Evolutionary conservation across 2,888 invertebrate genomes (phyloP).

Genomic region (Entomobrya multifasciata): DNA sequence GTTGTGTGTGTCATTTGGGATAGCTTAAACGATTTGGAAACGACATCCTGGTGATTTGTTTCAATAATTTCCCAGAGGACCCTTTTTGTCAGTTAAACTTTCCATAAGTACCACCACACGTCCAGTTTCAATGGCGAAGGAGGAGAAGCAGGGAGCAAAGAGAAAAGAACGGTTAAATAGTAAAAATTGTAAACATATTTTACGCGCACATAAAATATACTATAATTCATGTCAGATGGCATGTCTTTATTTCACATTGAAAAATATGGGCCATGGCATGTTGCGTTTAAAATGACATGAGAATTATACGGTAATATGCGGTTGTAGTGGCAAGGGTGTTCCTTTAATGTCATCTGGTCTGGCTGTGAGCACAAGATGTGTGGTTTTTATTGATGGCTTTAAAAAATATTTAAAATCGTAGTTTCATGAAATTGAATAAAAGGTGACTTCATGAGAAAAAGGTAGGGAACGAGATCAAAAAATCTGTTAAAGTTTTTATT

Average conservation of each 20-base stretch:
- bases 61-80: constrained; percentile 58
- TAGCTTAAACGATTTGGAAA: constrained; percentile 45
- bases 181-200: constrained; percentile 47
- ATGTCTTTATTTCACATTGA: constrained; percentile 16
- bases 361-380: constrained; percentile 16
- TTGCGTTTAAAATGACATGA: constrained; percentile 20
- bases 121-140: background rate
- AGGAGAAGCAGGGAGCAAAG: background rate
- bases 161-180: constrained; percentile 18
- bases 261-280: background rate
- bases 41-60: constrained; percentile 70
- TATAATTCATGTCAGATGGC: constrained; percentile 40
- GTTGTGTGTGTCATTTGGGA: constrained; percentile 54
- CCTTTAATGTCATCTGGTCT: constrained; percentile 20
- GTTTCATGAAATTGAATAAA: background rate
- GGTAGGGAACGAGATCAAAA: no score
- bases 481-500: no score
- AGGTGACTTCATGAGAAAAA: no score
- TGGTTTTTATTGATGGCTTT: constrained; percentile 19
- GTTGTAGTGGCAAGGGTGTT: background rate
- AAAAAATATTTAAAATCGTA: constrained; percentile 22
- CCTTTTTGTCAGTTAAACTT: constrained; percentile 16
- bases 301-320: constrained; percentile 44
- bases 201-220: constrained; percentile 17
- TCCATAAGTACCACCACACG: background rate